These are phyloP conservation scores for Aphelinus atriplicis DNA, from an alignment of 1,140 invertebrate species.

Conservation along the genomic window DNA sequence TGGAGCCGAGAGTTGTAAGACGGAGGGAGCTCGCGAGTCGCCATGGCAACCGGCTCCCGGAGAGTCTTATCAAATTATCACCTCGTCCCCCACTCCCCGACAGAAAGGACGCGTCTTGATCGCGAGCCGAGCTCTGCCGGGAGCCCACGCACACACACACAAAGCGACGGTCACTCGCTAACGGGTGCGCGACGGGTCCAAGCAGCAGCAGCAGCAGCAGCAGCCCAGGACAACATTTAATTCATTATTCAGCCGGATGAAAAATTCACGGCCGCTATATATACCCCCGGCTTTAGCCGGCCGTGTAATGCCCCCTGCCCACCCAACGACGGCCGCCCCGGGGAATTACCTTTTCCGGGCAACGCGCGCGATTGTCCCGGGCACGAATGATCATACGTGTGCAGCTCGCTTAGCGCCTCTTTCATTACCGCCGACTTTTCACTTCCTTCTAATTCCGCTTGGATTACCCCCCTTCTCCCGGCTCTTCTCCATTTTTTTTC, in stretches of 20 bases:
- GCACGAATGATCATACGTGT: background rate
- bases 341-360: slow-evolving; percentile 22
- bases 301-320: slow-evolving; percentile 1
- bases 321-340: background rate
- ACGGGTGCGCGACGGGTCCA: slow-evolving; percentile 47
- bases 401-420: slow-evolving; percentile 18
- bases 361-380: slow-evolving; percentile 6
- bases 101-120: background rate
- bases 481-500: slow-evolving; percentile 18
- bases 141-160: slow-evolving; percentile 36
- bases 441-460: background rate
- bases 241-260: slow-evolving; percentile 64
- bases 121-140: slow-evolving; percentile 16
- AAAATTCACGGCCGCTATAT: slow-evolving; percentile 54
- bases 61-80: slow-evolving; percentile 67
- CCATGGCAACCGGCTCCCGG: slow-evolving; percentile 63
- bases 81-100: slow-evolving; percentile 48
- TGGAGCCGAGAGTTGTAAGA: slow-evolving; percentile 45
- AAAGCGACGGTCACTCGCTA: slow-evolving; percentile 6
- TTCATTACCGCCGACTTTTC: slow-evolving; percentile 25
- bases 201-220: too few species aligned
- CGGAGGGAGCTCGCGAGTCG: slow-evolving; percentile 58
- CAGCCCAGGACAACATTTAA: slow-evolving; percentile 57
- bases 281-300: background rate
- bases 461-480: too few species aligned